Evolutionary conservation across 2,113 vertebrate genomes (phyloP).

Genomic region (Maccullochella peelii): DNA sequence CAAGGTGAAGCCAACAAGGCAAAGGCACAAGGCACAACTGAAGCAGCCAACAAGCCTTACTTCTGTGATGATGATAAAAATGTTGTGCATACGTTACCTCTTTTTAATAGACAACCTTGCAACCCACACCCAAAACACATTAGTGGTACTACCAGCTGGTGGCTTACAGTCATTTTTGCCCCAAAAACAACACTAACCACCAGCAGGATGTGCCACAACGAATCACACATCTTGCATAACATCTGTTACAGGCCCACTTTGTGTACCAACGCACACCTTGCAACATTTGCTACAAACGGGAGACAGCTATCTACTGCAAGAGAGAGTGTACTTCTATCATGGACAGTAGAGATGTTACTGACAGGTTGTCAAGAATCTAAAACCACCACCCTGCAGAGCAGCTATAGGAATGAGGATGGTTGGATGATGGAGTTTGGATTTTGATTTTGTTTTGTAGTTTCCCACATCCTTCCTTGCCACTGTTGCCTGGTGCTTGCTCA

Average conservation of each 20-base stretch:
- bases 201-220: conserved; percentile 33
- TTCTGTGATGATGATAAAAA: not conserved
- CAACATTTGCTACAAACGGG: not conserved
- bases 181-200: not conserved
- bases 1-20: conserved; percentile 24
- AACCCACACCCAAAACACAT: not conserved
- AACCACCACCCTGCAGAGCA: not conserved
- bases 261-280: conserved; percentile 17
- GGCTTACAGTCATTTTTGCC: not conserved
- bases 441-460: not conserved
- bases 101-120: not conserved
- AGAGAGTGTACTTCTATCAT: not conserved
- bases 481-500: too few relatives aligned
- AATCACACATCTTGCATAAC: conserved; percentile 22
- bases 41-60: not conserved
- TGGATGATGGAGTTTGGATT: too few relatives aligned
- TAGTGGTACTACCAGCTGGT: not conserved
- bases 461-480: too few relatives aligned
- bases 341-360: not conserved
- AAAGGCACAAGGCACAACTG: not conserved
- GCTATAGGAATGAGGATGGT: not conserved
- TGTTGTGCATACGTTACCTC: not conserved
- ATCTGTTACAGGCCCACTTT: not conserved
- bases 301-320: not conserved
- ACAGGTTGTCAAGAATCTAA: not conserved